These are phyloP conservation scores for Cabera pusaria DNA, from an alignment of 2,888 invertebrate species.

Conservation along the genomic window DNA sequence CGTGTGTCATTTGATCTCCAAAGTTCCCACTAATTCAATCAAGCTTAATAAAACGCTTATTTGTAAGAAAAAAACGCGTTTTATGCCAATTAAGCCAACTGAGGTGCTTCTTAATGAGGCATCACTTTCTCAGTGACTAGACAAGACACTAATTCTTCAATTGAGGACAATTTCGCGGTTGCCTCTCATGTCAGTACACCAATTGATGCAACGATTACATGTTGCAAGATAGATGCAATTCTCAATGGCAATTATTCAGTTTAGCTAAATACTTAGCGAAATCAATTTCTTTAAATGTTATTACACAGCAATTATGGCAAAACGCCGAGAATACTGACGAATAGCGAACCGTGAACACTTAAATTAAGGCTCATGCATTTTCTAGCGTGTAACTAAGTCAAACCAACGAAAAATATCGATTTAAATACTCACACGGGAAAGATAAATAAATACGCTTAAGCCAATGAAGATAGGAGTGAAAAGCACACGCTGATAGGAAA, in stretches of 20 bases:
- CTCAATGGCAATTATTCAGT: conserved; percentile 64
- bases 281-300: conserved; percentile 49
- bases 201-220: conserved; percentile 61
- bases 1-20: too few relatives aligned
- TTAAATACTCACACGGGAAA: conserved; percentile 2
- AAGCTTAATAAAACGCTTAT: too few relatives aligned
- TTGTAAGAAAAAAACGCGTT: too few relatives aligned
- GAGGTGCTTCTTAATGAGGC: conserved; percentile 36
- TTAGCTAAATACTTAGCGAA: conserved; percentile 50
- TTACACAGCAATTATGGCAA: conserved; percentile 45
- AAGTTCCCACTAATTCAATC: too few relatives aligned
- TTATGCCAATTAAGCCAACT: conserved; percentile 35
- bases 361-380: conserved; percentile 22
- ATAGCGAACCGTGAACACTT: conserved; percentile 31
- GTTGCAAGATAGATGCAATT: conserved; percentile 70
- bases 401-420: conserved; percentile 12
- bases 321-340: conserved; percentile 29
- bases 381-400: conserved; percentile 8
- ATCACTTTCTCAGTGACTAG: conserved; percentile 51
- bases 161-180: conserved; percentile 74
- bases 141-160: conserved; percentile 63
- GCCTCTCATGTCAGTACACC: conserved; percentile 46
- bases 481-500: neutral
- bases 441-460: too few relatives aligned
- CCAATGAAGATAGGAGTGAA: too few relatives aligned